Percentiles rank a stretch among this genome's conserved stretches.
Conservation (phyloP, 2,113 vertebrate species). For the Acrocephalus arundinaceus region DNA sequence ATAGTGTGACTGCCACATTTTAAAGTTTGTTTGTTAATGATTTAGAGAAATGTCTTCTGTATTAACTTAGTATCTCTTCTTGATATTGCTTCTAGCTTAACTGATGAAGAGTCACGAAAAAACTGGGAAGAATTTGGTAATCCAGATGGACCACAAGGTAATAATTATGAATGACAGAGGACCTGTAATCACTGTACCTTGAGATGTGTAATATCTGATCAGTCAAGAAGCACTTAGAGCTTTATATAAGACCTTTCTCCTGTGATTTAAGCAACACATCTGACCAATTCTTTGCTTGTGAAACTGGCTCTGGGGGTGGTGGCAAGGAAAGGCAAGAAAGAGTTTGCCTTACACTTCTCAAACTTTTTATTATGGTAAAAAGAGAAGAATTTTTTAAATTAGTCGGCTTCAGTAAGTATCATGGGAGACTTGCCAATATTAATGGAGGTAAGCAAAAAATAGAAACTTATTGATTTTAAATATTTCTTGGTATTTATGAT, state of each 20-base stretch:
- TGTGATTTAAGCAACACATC: neutral
- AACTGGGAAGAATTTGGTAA: slow-evolving; percentile 95
- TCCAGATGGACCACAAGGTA: slow-evolving; percentile 96
- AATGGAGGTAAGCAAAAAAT: neutral
- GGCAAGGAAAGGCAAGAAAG: neutral
- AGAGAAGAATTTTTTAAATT: neutral
- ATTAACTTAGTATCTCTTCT: neutral
- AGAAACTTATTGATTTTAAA: neutral
- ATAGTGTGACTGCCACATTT: neutral
- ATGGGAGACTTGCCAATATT: neutral
- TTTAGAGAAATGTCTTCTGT: neutral
- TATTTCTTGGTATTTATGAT: neutral
- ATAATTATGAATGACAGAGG: neutral
- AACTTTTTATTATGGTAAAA: neutral
- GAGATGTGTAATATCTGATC: neutral
- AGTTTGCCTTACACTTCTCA: neutral
- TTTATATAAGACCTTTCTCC: neutral
- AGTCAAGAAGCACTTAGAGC: neutral
- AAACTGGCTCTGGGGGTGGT: neutral
- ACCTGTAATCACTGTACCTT: neutral
- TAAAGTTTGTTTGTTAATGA: neutral
- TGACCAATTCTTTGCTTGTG: neutral
- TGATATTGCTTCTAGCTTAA: slow-evolving; percentile 79
- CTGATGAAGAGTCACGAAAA: slow-evolving; percentile 90
- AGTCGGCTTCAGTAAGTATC: neutral